phyloP scores from a whole-genome alignment of 2,113 vertebrate genomes.

The mouse (Mus musculus) region DNA sequence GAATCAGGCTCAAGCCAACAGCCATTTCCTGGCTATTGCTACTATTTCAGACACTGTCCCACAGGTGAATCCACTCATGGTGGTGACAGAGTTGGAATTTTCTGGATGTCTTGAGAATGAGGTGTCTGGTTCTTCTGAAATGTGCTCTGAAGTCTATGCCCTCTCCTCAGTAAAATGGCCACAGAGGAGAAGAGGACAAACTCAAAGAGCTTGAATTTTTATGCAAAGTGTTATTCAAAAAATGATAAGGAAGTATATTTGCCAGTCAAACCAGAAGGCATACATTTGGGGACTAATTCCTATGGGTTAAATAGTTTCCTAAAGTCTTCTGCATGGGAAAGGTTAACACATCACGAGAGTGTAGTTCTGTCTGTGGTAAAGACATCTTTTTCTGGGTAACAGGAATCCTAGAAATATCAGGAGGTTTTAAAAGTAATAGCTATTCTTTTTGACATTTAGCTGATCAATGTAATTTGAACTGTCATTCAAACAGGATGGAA shows the following conservation, averaged over 20 bases:
- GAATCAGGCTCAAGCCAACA: background rate
- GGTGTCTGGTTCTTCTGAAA: background rate
- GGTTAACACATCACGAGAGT: background rate
- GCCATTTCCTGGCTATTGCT: background rate
- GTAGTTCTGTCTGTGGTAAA: background rate
- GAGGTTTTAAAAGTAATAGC: slow-evolving; percentile 66
- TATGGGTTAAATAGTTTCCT: slow-evolving; percentile 16
- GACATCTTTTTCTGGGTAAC: slow-evolving; percentile 55
- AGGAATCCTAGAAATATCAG: slow-evolving; percentile 56
- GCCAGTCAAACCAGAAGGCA: slow-evolving; percentile 28
- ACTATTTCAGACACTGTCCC: background rate
- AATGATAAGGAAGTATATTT: slow-evolving; percentile 21
- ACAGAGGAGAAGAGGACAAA: background rate
- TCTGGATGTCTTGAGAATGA: background rate
- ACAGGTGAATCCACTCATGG: background rate
- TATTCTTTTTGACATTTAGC: slow-evolving; percentile 71
- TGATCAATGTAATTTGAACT: slow-evolving; percentile 76
- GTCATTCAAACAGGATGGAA: slow-evolving; percentile 67
- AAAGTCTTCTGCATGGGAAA: slow-evolving; percentile 3
- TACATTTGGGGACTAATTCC: slow-evolving; percentile 16
- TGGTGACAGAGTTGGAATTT: background rate
- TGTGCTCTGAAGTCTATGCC: background rate
- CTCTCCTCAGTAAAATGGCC: background rate
- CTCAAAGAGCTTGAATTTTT: background rate
- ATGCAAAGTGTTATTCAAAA: slow-evolving; percentile 31